A percentile compares a stretch with the other conserved stretches of the same genome.
These are phyloP conservation scores for Xestia c-nigrum DNA, from an alignment of 2,888 invertebrate genomes.

Conservation along the genomic window DNA sequence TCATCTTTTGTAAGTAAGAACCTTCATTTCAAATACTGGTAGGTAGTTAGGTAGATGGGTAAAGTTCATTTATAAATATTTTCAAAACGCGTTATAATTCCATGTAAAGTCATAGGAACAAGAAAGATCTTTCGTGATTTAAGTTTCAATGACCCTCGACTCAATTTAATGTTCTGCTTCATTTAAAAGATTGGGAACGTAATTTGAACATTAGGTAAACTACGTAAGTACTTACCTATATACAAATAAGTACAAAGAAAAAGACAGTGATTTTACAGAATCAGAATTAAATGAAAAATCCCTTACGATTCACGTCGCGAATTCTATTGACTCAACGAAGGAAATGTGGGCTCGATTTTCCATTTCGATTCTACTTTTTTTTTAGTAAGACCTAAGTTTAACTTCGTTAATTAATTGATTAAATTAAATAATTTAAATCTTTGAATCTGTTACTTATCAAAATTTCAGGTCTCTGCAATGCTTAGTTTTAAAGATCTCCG, in stretches of 20 bases:
- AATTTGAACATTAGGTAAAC: too few species aligned
- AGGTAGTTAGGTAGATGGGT: neutral
- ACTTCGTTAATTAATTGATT: neutral
- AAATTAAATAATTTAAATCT: too few species aligned
- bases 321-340: constrained; percentile 29
- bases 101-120: neutral
- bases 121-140: neutral
- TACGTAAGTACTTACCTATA: neutral
- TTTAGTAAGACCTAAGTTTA: constrained; percentile 5
- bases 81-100: neutral
- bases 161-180: neutral
- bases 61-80: neutral
- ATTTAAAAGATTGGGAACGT: neutral
- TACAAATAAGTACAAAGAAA: neutral
- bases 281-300: constrained; percentile 20
- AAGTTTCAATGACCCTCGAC: neutral
- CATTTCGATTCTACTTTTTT: constrained; percentile 20
- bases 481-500: too few species aligned
- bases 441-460: too few species aligned
- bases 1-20: neutral
- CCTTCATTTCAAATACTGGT: neutral
- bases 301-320: constrained; percentile 9
- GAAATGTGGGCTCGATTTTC: constrained; percentile 29
- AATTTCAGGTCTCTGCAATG: too few species aligned
- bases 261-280: neutral